phyloP scores from a whole-genome alignment of 2,888 invertebrate species.

The Candidula unifasciata region DNA sequence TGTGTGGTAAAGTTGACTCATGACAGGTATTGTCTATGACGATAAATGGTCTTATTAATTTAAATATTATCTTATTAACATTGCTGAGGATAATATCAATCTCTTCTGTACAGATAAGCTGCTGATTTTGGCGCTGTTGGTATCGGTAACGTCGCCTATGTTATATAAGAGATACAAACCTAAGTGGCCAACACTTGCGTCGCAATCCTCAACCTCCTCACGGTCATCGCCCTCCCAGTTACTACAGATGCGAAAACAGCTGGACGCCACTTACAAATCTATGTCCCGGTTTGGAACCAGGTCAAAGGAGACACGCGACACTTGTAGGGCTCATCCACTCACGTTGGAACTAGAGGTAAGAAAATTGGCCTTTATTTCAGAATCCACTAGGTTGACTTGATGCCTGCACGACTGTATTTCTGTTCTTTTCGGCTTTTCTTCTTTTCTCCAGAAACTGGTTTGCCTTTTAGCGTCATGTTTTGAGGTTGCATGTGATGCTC shows the following conservation, averaged over 20 bases:
- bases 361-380: background rate
- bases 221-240: background rate
- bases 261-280: slow-evolving; percentile 27
- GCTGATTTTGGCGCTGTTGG: slow-evolving; percentile 35
- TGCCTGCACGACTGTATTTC: too few species aligned
- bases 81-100: background rate
- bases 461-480: too few species aligned
- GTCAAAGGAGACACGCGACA: slow-evolving; percentile 30
- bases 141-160: slow-evolving; percentile 39
- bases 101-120: slow-evolving; percentile 16
- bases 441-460: too few species aligned
- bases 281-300: slow-evolving; percentile 33
- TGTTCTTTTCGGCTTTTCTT: too few species aligned
- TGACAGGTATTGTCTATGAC: too few species aligned
- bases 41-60: too few species aligned
- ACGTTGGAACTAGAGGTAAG: slow-evolving; percentile 36
- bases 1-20: too few species aligned
- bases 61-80: too few species aligned
- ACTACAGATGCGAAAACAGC: slow-evolving; percentile 31
- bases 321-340: slow-evolving; percentile 13
- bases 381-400: too few species aligned
- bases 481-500: too few species aligned
- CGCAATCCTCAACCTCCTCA: background rate
- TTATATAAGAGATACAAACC: slow-evolving; percentile 45
- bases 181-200: slow-evolving; percentile 30